Conservation (phyloP, 1,140 invertebrate species). For the Rhyzopertha dominica region DNA sequence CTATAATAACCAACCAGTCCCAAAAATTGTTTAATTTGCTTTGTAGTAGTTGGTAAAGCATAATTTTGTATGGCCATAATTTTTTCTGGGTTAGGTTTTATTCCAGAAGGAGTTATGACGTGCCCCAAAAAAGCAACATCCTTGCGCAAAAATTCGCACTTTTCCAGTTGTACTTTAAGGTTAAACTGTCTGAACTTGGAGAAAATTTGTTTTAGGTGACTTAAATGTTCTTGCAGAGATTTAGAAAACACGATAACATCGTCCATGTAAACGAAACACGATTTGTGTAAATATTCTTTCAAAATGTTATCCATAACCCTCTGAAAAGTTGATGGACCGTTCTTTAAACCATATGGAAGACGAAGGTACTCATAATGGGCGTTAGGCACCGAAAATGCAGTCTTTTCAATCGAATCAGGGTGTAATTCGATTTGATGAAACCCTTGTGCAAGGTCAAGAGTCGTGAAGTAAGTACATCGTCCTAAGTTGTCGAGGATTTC, state of each 20-base stretch:
- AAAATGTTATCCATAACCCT: constrained; percentile 36
- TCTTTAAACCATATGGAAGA: constrained; percentile 29
- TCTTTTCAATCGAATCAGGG: constrained; percentile 2
- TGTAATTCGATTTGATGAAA: neutral
- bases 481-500: constrained; percentile 3
- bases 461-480: neutral
- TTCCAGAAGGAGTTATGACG: constrained; percentile 21
- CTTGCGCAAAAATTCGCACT: constrained; percentile 25
- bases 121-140: constrained; percentile 29
- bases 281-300: constrained; percentile 18
- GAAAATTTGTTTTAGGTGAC: constrained; percentile 23
- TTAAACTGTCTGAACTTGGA: constrained; percentile 20
- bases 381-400: neutral
- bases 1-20: too few species aligned
- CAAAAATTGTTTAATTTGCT: constrained; percentile 31
- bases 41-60: constrained; percentile 23
- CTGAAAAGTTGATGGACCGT: constrained; percentile 27
- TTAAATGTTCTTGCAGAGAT: constrained; percentile 24
- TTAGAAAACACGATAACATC: constrained; percentile 28
- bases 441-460: constrained; percentile 2
- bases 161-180: constrained; percentile 29
- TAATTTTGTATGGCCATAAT: constrained; percentile 21
- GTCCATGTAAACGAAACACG: constrained; percentile 39
- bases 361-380: constrained; percentile 42
- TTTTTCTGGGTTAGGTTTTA: constrained; percentile 28